Evolutionary conservation across 2,797 vertebrate genomes (phyloP).

Genomic region (Tragopan temminckii): DNA sequence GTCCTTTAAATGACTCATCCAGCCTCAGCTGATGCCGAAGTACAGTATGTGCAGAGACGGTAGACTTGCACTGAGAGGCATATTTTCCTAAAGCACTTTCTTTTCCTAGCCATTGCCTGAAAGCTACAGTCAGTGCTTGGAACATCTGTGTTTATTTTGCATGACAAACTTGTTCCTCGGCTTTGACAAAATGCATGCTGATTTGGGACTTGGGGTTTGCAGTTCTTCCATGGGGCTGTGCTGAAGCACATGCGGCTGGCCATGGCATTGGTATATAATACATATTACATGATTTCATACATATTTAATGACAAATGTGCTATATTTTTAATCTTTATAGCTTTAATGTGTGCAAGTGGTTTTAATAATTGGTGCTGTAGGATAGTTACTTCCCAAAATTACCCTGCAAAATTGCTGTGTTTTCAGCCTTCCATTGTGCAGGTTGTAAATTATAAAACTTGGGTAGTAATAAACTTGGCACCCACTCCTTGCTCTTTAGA

Average conservation of each 20-base stretch:
- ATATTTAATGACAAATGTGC: slow-evolving; percentile 84
- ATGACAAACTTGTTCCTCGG: slow-evolving; percentile 76
- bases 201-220: slow-evolving; percentile 72
- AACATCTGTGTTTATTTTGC: slow-evolving; percentile 86
- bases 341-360: slow-evolving; percentile 81
- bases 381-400: slow-evolving; percentile 79
- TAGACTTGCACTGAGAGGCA: background rate
- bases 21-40: background rate
- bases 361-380: slow-evolving; percentile 86
- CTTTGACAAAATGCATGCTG: slow-evolving; percentile 73
- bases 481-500: slow-evolving; percentile 45
- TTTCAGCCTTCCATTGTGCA: slow-evolving; percentile 74
- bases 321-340: slow-evolving; percentile 87
- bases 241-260: slow-evolving; percentile 61
- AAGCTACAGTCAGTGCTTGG: slow-evolving; percentile 32
- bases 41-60: background rate
- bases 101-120: slow-evolving; percentile 46
- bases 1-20: background rate
- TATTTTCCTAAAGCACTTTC: slow-evolving; percentile 7
- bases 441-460: slow-evolving; percentile 82
- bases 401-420: slow-evolving; percentile 81
- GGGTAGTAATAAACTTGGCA: slow-evolving; percentile 78
- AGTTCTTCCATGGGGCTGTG: slow-evolving; percentile 63
- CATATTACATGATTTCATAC: slow-evolving; percentile 83
- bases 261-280: slow-evolving; percentile 67